phyloP scores from a whole-genome alignment of 2,888 invertebrate genomes.

The Neoascia interrupta region DNA sequence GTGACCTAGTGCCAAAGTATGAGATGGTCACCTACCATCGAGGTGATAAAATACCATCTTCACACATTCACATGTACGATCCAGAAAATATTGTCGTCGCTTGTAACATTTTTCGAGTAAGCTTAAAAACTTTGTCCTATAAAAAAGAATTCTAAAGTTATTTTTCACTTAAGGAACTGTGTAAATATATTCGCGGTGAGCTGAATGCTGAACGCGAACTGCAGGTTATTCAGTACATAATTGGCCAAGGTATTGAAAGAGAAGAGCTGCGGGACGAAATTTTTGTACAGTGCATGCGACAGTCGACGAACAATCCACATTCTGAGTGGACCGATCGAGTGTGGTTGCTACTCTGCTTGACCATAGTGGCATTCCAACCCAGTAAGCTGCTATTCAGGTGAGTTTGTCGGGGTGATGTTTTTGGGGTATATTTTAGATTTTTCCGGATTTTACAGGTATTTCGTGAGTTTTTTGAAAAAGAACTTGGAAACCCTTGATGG shows the following conservation, averaged over 20 bases:
- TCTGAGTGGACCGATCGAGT: constrained; percentile 90
- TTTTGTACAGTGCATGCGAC: constrained; percentile 92
- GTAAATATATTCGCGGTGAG: constrained; percentile 94
- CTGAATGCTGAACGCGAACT: constrained; percentile 91
- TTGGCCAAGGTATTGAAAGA: constrained; percentile 92
- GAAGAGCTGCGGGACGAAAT: constrained; percentile 96
- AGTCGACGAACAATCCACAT: constrained; percentile 93
- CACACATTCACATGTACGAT: constrained; percentile 96
- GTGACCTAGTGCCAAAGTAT: constrained; percentile 91
- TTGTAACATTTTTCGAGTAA: constrained; percentile 93
- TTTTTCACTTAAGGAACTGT: constrained; percentile 86
- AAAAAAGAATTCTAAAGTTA: neutral
- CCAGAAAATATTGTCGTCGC: constrained; percentile 95
- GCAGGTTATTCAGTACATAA: constrained; percentile 90
- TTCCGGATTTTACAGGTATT: constrained; percentile 86
- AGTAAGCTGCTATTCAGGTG: constrained; percentile 78
- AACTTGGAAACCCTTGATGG: constrained; percentile 84
- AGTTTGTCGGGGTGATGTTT: neutral
- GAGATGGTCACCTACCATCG: constrained; percentile 96
- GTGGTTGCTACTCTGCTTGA: constrained; percentile 93
- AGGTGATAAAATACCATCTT: constrained; percentile 92
- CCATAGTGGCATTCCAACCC: constrained; percentile 95
- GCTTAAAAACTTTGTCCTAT: constrained; percentile 72
- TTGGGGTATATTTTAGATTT: neutral
- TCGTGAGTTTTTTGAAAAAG: constrained; percentile 87